Base-by-base conservation (phyloP, 2,888 invertebrate species). In the Amitus sp. region DNA sequence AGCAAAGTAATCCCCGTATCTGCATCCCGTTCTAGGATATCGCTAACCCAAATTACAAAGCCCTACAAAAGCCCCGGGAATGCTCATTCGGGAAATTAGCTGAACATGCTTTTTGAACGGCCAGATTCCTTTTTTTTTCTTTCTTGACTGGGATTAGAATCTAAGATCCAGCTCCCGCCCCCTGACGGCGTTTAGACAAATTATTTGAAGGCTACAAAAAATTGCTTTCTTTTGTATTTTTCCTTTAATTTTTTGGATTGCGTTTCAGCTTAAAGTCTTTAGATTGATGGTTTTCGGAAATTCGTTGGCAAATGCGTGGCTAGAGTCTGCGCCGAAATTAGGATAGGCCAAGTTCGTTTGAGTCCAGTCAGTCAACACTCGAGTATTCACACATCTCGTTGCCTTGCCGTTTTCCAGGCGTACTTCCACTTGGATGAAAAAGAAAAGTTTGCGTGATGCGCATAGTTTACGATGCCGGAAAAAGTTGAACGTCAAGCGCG, bases 41-140 rank as follows among this genome's bases (percentile, higher is more conserved):
- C 45, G 30, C 51, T 52, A 52, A 45, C 34, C 51, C 42, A 52
- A 52, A 45, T 52, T 52, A 52, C 51, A 45, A 52, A 45, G 43
- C 33, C 9, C 20, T 20, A 13, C 10, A 34, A 2, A 30, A 48
- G 37, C 17, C n/a, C 37, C 51, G 51, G 13, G 45, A 34, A 52
- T 52, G 37, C 45, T 45, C 45, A 45, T 45, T 52, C 34, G 18
- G 37, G 34, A 52, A 52, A 52, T 52, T 52, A 23, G 45, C 51
- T 20, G 15, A 37, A 45, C 51, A 45, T 45, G 45, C 51, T 45
- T 52, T 52, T 45, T 13, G 12, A 45, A 20, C 45, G 51, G 45
- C 34, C 34, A 52, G 45, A 52, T 37, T 34, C n/a, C n/a, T n/a
- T n/a, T n/a, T n/a, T n/a, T n/a, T n/a, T n/a, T n/a, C n/a, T n/a